phyloP scores from a whole-genome alignment of 2,888 invertebrate species.

The Cerceris ruficornis region DNA sequence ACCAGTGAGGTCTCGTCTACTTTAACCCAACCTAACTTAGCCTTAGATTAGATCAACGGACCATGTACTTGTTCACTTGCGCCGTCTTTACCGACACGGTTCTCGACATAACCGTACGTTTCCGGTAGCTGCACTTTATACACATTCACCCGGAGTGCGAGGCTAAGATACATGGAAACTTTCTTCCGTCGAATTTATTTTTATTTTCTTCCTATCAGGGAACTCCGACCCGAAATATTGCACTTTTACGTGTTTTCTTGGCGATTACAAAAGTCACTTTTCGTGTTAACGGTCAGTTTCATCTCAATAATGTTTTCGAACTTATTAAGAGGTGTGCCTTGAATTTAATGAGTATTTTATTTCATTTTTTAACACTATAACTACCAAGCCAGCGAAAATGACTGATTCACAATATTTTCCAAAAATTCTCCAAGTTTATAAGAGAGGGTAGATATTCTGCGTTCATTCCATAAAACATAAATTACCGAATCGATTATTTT shows the following conservation, averaged over 20 bases:
- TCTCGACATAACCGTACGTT: constrained; percentile 61
- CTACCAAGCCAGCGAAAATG: no score
- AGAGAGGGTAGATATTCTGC: no score
- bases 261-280: not conserved
- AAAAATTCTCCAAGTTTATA: no score
- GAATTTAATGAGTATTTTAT: no score
- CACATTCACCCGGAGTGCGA: constrained; percentile 38
- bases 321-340: no score
- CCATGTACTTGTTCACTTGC: constrained; percentile 64
- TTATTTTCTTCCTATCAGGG: not conserved
- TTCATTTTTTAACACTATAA: no score
- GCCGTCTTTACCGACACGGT: constrained; percentile 51
- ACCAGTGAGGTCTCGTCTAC: constrained; percentile 70
- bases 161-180: constrained; percentile 42
- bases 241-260: not conserved
- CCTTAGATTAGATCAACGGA: constrained; percentile 75
- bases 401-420: no score
- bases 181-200: constrained; percentile 33
- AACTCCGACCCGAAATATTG: not conserved
- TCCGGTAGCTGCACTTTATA: constrained; percentile 56
- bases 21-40: constrained; percentile 74
- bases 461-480: no score
- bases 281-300: not conserved
- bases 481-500: no score
- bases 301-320: no score